These are phyloP conservation scores for Phalangium opilio DNA, from an alignment of 2,888 invertebrate species.

Conservation along the genomic window DNA sequence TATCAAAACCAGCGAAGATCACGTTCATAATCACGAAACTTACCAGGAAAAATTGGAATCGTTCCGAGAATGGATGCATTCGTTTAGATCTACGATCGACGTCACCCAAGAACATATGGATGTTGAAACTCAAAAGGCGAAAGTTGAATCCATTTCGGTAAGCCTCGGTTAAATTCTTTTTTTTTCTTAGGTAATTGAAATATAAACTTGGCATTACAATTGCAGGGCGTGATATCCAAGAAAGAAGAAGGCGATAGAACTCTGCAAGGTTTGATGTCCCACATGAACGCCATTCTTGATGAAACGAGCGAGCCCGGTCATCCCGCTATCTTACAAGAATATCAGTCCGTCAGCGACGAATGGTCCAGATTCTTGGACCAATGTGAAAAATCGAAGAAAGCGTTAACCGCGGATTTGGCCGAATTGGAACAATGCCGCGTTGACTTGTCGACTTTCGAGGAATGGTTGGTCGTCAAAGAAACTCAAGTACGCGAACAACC, in stretches of 20 bases:
- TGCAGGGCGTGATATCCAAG: constrained; percentile 11
- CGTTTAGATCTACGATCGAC: constrained; percentile 59
- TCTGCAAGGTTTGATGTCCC: constrained; percentile 37
- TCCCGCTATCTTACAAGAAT: constrained; percentile 51
- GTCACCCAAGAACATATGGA: constrained; percentile 49
- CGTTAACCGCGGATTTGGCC: constrained; percentile 55
- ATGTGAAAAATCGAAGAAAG: constrained; percentile 52
- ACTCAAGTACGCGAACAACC: constrained; percentile 73
- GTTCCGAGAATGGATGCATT: constrained; percentile 63
- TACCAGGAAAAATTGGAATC: constrained; percentile 67
- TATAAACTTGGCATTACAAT: not conserved
- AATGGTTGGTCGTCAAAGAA: constrained; percentile 75
- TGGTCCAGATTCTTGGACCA: constrained; percentile 59
- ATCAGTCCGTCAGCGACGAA: constrained; percentile 52
- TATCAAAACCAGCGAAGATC: constrained; percentile 48
- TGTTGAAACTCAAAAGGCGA: constrained; percentile 53
- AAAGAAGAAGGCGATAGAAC: constrained; percentile 14
- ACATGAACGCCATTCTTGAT: constrained; percentile 44
- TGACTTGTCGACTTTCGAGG: constrained; percentile 55
- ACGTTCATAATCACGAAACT: constrained; percentile 63
- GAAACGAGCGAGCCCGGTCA: constrained; percentile 65
- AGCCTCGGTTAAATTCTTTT: not conserved
- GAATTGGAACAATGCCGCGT: constrained; percentile 69
- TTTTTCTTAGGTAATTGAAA: not conserved
- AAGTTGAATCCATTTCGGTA: constrained; percentile 44